Evolutionary conservation across 2,113 vertebrate genomes (phyloP), one percentile per base, ranked within the genome.

Genomic region (Labeo catla): DNA sequence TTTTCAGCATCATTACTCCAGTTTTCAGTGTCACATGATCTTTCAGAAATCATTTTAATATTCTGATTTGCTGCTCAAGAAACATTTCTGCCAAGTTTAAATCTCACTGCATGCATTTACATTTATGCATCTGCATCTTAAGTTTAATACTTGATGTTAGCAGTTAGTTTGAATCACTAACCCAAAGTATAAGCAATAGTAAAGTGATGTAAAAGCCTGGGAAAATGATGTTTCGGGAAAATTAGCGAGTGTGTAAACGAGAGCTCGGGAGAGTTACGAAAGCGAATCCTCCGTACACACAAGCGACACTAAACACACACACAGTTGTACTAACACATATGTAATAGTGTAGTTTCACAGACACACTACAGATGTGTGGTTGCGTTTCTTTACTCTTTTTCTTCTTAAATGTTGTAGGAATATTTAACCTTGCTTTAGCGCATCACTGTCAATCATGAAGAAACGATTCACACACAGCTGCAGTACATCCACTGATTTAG

Each of bases 341-440:
- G 80, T 82, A 16, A 36, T 50, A 68, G 80, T 82, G 47, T 82
- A 52, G 47, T 82, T 68, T 82, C 70, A 85, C 54, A 76, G 15
- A 63, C 11, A 52, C 78, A 36, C 79, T 43, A 45, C 23, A 63
- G 16, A 11, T 68, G 28, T 84, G 57, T 70, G 76, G 65, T 87
- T 70, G 57, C 19, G 28, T 78, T 45, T 87, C 84, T 87, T 87
- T 84, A 86, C 63, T 68, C 12, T 81, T 34, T 28, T 57, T 39
- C 50, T 28, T 57, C 50, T 43, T 79, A 79, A 82, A 34, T 36
- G 45, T 68, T 52, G 80, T 68, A 36, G 28, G 63, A 82, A 34
- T 82, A 52, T 82, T 68, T 82, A 19, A 36, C 9, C 23, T 66
- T 0, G 6, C 45, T 68, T 82, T 82, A 82, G 63, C 47, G 4